Base-by-base conservation (phyloP, 2,888 invertebrate species). In the Hesperia comma region DNA sequence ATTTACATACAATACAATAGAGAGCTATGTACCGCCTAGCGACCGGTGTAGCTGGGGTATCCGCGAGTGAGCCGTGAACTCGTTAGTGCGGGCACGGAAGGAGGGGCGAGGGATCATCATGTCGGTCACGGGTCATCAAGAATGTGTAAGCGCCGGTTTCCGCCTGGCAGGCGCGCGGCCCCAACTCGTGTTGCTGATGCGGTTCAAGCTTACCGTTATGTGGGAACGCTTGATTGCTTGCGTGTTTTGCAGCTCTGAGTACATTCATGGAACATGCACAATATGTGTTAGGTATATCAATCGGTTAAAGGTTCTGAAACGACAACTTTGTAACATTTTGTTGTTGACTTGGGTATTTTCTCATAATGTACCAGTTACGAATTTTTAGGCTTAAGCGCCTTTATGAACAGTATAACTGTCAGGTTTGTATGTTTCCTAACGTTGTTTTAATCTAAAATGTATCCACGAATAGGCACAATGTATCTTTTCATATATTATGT, bases 131-230 rank as follows among this genome's bases (percentile, higher is more conserved):
- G 77, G 75, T 77, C 80, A 85, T 86, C 81, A 85, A 80, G 80
- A 84, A 83, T 84, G 79, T 83, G 82, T 81, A 85, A 83, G 76
- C 77, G 84, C 70, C 75, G 78, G 80, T 78, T 84, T 85, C 86
- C 85, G 83, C 71, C 68, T 56, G 63, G 55, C 63, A 26, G 14
- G 43, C 54, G 33, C 43, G 55, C 32, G 55, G 17, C 55, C 41
- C 17, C 41, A 21, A 21, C 41, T 26, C 41, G n/a, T 12, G 21
- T 61, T 61, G 21, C 41, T 62, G 10, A 40, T 40, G 56, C 37
- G 56, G 12, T 56, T 14, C 56, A 32, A 19, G 51, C 26, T 37
- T 61, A 51, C 53, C 61, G 61, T 61, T 61, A 61, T 19, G 19
- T 10, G 51, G 7, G 40, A 17, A 40, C 19, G 40, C 19, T 40